Evolutionary conservation across 30 jellyfish, hydroid and myxozoan species (phyloP).

Genomic region (Aurelia aurita complex sp. Pacific): DNA sequence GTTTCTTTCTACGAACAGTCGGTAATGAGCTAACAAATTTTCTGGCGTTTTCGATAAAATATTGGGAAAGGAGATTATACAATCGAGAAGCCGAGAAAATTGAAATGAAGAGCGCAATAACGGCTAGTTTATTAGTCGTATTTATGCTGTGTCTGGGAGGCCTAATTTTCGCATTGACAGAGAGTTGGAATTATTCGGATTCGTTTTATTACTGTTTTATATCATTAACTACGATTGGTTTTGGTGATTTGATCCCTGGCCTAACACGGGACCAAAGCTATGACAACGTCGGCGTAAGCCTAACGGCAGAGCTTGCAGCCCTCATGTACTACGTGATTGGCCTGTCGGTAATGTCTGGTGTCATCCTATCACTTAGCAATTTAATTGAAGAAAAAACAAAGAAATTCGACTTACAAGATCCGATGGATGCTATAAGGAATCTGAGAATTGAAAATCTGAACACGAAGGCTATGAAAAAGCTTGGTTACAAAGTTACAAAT

Average conservation of each 20-base stretch:
- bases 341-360: conserved; percentile 91
- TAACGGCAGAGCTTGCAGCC: conserved; percentile 73
- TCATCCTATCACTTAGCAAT: conserved; percentile 70
- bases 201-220: conserved; percentile 83
- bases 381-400: conserved; percentile 89
- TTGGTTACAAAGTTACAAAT: conserved; percentile 79
- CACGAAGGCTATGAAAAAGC: conserved; percentile 83
- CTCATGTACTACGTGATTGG: conserved; percentile 87
- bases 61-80: conserved; percentile 65
- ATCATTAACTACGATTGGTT: conserved; percentile 86
- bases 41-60: conserved; percentile 59
- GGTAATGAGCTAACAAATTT: conserved; percentile 85
- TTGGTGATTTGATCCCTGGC: conserved; percentile 90
- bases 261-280: conserved; percentile 6
- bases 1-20: conserved; percentile 87
- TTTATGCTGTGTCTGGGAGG: conserved; percentile 82
- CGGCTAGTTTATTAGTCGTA: conserved; percentile 68
- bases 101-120: conserved; percentile 83
- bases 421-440: conserved; percentile 88
- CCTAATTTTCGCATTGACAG: conserved; percentile 54
- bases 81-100: conserved; percentile 90
- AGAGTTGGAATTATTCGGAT: conserved; percentile 75
- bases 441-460: conserved; percentile 81
- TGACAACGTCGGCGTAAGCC: conserved; percentile 50
- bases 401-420: conserved; percentile 83